These are phyloP conservation scores for Ophion obscuratus DNA, from an alignment of 2,888 invertebrate genomes.

Conservation along the genomic window DNA sequence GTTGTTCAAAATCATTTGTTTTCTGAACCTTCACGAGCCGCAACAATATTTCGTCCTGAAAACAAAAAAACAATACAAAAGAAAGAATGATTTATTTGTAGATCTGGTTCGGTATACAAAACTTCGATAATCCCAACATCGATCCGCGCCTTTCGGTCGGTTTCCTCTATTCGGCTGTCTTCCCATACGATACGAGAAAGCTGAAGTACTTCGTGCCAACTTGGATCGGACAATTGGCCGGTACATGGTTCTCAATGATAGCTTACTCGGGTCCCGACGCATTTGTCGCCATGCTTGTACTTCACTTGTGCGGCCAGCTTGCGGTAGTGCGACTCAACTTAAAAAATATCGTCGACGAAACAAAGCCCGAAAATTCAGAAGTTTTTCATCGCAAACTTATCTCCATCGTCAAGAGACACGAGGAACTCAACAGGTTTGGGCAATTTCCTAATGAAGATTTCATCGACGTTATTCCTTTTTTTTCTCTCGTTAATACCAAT, in stretches of 20 bases:
- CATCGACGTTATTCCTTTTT: too few relatives aligned
- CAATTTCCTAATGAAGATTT: background rate
- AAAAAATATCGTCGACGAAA: slow-evolving; percentile 54
- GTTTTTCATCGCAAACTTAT: slow-evolving; percentile 49
- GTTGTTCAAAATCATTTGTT: background rate
- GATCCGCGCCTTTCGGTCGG: slow-evolving; percentile 65
- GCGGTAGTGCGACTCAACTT: slow-evolving; percentile 56
- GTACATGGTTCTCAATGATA: slow-evolving; percentile 70
- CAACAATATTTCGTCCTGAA: background rate
- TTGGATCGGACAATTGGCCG: slow-evolving; percentile 72
- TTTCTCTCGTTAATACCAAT: background rate
- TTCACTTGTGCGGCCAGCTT: slow-evolving; percentile 77
- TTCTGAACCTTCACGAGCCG: background rate
- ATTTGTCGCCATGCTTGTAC: slow-evolving; percentile 72
- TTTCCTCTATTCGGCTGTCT: slow-evolving; percentile 66
- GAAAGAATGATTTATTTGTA: slow-evolving; percentile 19
- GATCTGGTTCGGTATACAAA: slow-evolving; percentile 61
- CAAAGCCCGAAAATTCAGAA: slow-evolving; percentile 21
- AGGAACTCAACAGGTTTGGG: slow-evolving; percentile 68
- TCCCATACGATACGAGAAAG: slow-evolving; percentile 73
- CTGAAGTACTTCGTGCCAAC: slow-evolving; percentile 73
- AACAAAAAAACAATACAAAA: background rate
- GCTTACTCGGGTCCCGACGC: slow-evolving; percentile 75
- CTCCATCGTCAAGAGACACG: slow-evolving; percentile 66
- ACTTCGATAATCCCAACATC: slow-evolving; percentile 56